Base-by-base conservation (phyloP, 1,140 invertebrate species). In the Achatina immaculata region DNA sequence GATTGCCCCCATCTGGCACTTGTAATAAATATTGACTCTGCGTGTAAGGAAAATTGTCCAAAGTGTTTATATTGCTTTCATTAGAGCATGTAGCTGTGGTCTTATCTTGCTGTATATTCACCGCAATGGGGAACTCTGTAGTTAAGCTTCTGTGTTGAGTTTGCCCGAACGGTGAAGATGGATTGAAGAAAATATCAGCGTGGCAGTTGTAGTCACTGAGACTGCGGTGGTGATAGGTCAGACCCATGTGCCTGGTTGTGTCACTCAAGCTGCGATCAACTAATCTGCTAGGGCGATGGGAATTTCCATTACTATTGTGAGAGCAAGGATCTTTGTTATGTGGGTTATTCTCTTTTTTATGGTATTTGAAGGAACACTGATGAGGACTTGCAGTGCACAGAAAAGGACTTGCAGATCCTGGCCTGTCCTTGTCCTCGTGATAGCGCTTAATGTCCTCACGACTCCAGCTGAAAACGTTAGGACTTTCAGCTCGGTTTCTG, bases 11-110 rank as follows among this genome's bases (percentile, higher is more conserved):
- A 31, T 80, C 68, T 7, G 78, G 78, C 0, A 80, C 78, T 21
- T 72, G 78, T 7, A 80, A 36, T 11, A 69, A 45, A 34, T 80
- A 38, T 1, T 66, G 78, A 19, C 66, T 71, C 4, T 66, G 78
- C 2, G 78, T 72, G 31, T 66, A 48, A 3, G 74, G 38, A 9
- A 51, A 24, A 6, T 4, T 58, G 19, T 45, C 45, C 58, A 40
- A n/a, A 66, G 65, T 68, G 65, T 66, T 78, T 48, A 31, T 78
- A 19, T 69, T 80, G 68, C 66, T 80, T 36, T 43, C 43, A 43
- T 55, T 71, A 11, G 66, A 72, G 21, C 45, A 80, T 3, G 43
- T 55, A 3, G 62, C 62, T 24, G 43, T 80, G n/a, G 14, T 24
- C n/a, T 38, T 1, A 7, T 72, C 78, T 38, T 34, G 9, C 31